Evolutionary conservation across 2,113 vertebrate species (phyloP).

Genomic region (Nothoprocta perdicaria): DNA sequence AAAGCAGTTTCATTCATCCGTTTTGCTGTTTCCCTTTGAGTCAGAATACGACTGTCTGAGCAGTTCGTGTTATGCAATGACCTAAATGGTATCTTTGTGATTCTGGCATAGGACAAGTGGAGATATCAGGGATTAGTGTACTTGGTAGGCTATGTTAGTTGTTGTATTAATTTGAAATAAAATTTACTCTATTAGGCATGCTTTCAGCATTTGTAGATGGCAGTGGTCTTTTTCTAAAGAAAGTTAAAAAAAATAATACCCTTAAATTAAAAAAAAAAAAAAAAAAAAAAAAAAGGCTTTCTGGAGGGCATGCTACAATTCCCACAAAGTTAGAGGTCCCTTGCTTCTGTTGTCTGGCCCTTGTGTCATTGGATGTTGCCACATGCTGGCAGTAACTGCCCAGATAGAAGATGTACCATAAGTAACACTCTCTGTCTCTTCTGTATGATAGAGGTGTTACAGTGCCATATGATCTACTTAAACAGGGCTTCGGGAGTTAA

Average conservation of each 20-base stretch:
- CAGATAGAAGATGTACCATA: background rate
- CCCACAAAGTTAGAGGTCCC: background rate
- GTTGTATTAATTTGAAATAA: background rate
- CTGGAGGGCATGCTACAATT: background rate
- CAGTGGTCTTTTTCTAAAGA: background rate
- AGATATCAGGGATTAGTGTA: background rate
- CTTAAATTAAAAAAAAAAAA: background rate
- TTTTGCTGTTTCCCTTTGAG: rapidly evolving
- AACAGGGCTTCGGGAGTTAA: background rate
- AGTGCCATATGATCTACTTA: background rate
- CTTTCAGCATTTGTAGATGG: background rate
- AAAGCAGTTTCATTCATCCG: background rate
- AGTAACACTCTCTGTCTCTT: rapidly evolving
- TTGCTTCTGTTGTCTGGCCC: background rate
- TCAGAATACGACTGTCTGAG: background rate
- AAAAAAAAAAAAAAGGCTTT: background rate
- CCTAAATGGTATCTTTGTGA: background rate
- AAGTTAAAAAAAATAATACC: background rate
- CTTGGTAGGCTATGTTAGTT: background rate
- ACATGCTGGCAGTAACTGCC: background rate
- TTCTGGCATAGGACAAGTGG: background rate
- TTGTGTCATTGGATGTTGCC: background rate
- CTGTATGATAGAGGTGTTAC: background rate
- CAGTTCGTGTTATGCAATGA: background rate
- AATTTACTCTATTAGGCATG: background rate